phyloP scores from a whole-genome alignment of 2,888 invertebrate genomes.

The Panorpa germanica region DNA sequence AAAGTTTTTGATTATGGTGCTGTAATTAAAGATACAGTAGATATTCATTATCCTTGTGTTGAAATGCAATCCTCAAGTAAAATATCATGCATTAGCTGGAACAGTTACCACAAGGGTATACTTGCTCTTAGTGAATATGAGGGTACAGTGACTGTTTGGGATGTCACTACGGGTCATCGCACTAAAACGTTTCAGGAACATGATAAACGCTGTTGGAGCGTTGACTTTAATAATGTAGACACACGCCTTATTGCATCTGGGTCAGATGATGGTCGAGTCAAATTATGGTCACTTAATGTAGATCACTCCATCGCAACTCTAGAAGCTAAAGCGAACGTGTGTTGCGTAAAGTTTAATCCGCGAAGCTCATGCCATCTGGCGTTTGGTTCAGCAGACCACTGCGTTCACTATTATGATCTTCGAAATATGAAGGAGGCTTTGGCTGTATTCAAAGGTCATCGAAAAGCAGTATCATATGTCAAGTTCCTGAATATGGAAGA shows the following conservation, averaged over 20 bases:
- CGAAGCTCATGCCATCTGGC: slow-evolving; percentile 72
- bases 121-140: slow-evolving; percentile 89
- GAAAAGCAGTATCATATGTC: slow-evolving; percentile 88
- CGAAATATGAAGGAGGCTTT: slow-evolving; percentile 66
- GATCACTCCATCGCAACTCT: slow-evolving; percentile 74
- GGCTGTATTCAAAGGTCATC: slow-evolving; percentile 70
- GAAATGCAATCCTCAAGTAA: slow-evolving; percentile 87
- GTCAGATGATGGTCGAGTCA: slow-evolving; percentile 83
- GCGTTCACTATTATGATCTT: slow-evolving; percentile 89
- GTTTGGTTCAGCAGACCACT: slow-evolving; percentile 93
- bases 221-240: slow-evolving; percentile 85
- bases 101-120: slow-evolving; percentile 72
- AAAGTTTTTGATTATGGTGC: slow-evolving; percentile 82
- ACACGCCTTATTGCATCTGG: slow-evolving; percentile 80
- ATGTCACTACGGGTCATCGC: slow-evolving; percentile 57
- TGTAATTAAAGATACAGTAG: slow-evolving; percentile 69
- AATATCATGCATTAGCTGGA: slow-evolving; percentile 90
- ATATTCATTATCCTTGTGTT: slow-evolving; percentile 79
- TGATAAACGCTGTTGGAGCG: slow-evolving; percentile 90
- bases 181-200: slow-evolving; percentile 71
- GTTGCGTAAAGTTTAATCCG: slow-evolving; percentile 85
- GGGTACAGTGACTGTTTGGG: slow-evolving; percentile 87
- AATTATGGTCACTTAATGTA: slow-evolving; percentile 77
- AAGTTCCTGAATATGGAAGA: slow-evolving; percentile 72
- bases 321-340: slow-evolving; percentile 88